A percentile compares a stretch with the other conserved stretches of the same genome.
Evolutionary conservation across 2,888 invertebrate genomes (phyloP).

Genomic region (Apotomis turbidana): DNA sequence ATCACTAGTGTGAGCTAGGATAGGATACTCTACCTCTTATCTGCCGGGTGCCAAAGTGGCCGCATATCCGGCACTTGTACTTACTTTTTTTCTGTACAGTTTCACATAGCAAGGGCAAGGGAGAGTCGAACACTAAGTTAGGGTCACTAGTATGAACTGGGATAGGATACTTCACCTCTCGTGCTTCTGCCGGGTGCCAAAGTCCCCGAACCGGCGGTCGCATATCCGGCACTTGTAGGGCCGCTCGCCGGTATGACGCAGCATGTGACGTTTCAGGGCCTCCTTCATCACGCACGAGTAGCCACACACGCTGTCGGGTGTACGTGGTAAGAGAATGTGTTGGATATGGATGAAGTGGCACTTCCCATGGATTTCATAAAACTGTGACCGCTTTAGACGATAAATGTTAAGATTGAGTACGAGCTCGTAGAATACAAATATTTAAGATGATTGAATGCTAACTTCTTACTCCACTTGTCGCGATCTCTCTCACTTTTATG

Average conservation of each 20-base stretch:
- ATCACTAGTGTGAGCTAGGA: too few species aligned
- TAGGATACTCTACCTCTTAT: conserved; percentile 51
- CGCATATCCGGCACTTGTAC: conserved; percentile 73
- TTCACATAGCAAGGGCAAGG: conserved; percentile 56
- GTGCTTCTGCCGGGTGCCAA: conserved; percentile 76
- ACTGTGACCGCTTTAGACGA: neutral
- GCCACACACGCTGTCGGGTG: conserved; percentile 62
- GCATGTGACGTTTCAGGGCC: conserved; percentile 73
- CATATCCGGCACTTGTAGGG: conserved; percentile 76
- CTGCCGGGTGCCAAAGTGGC: conserved; percentile 71
- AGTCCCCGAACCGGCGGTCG: conserved; percentile 76
- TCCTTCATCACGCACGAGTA: conserved; percentile 70
- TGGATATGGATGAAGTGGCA: neutral
- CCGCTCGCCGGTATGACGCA: conserved; percentile 71
- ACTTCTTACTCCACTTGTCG: too few species aligned
- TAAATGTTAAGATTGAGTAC: neutral
- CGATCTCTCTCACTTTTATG: too few species aligned
- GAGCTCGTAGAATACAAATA: too few species aligned
- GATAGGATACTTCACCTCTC: conserved; percentile 47
- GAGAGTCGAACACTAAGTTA: too few species aligned
- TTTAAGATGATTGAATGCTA: too few species aligned
- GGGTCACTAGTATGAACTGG: too few species aligned
- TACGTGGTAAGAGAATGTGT: neutral
- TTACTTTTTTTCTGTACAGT: conserved; percentile 37
- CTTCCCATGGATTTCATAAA: neutral